Evolutionary conservation across 2,888 invertebrate genomes (phyloP), one percentile per base, ranked within the genome.

Genomic region (Lasioglossum lativentre): DNA sequence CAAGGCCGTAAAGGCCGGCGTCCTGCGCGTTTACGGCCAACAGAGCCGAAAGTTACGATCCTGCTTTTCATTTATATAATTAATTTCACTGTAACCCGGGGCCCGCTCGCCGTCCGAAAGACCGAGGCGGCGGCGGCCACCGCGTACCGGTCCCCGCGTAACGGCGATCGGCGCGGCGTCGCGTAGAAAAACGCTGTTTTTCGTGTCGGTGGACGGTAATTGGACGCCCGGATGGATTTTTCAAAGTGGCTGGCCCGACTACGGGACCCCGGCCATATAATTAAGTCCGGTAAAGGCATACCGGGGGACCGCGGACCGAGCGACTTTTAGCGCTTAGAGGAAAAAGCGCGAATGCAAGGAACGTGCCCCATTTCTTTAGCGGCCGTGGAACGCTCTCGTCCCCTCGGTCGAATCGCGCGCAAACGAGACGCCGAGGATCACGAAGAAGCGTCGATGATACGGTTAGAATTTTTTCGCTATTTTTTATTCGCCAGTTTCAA

Each of bases 21-120:
- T 34, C 42, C 81, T 63, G 85, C 45, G 72, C 81, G 72, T 90
- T 88, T 85, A 90, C 85, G 86, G 82, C 80, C 83, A 16, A 75
- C 66, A 88, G 89, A 92, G 90, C 89, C 86, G 86, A 92, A 92
- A 93, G 90, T 93, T 93, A 93, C 91, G 93, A 92, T 90, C 90
- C 87, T 90, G 93, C 85, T 90, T 92, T 92, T 92, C 91, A 89
- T 92, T 93, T 90, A 59, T 59, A 59, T 59, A 91, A 92, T 93
- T 92, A 93, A 93, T 93, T 90, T 92, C 89, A 89, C 88, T 85
- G 89, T 68, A 70, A 73, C 59, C 59, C 80, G 52, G 16, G 71
- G 72, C 78, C 23, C 75, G 87, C 23, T n/a, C 45, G 75, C 81
- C 81, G 84, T 79, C 81, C 82, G 84, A 83, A 85, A 79, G 52